These are phyloP conservation scores for Lepilemur ruficaudatus DNA, from an alignment of 2,797 vertebrate genomes.

Conservation along the genomic window DNA sequence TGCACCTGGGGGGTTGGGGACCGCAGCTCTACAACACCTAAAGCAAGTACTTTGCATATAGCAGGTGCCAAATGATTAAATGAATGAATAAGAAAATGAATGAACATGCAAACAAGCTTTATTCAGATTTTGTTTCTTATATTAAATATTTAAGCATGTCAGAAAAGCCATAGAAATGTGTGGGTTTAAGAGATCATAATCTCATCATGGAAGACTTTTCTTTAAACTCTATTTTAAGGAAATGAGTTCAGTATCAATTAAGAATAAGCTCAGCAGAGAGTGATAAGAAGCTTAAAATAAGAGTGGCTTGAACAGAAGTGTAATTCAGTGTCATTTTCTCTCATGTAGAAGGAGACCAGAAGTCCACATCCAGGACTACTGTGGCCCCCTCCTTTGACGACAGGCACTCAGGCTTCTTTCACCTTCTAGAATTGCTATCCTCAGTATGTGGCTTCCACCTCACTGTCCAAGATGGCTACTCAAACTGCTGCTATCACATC, in stretches of 20 bases:
- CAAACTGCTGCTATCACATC: not conserved
- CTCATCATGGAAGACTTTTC: not conserved
- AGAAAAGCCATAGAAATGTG: not conserved
- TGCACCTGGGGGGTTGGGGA: too few relatives aligned
- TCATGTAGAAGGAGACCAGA: not conserved
- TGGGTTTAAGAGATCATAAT: not conserved
- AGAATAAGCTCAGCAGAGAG: not conserved
- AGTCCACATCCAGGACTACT: not conserved
- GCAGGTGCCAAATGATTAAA: not conserved
- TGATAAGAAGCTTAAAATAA: not conserved
- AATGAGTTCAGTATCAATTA: not conserved
- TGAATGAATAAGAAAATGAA: not conserved
- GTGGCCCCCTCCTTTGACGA: not conserved
- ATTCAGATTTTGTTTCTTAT: not conserved
- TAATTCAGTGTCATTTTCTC: not conserved
- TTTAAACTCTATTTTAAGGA: slow-evolving; percentile 15
- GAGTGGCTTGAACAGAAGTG: not conserved
- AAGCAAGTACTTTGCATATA: not conserved
- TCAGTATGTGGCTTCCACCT: not conserved
- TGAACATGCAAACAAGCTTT: not conserved
- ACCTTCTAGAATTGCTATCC: not conserved
- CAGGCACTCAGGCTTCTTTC: not conserved
- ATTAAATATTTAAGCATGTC: slow-evolving; percentile 6
- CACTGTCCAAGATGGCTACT: not conserved
- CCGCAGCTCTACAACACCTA: not conserved